phyloP scores from a whole-genome alignment of 2,888 invertebrate genomes.

The Napeogenes sylphis region DNA sequence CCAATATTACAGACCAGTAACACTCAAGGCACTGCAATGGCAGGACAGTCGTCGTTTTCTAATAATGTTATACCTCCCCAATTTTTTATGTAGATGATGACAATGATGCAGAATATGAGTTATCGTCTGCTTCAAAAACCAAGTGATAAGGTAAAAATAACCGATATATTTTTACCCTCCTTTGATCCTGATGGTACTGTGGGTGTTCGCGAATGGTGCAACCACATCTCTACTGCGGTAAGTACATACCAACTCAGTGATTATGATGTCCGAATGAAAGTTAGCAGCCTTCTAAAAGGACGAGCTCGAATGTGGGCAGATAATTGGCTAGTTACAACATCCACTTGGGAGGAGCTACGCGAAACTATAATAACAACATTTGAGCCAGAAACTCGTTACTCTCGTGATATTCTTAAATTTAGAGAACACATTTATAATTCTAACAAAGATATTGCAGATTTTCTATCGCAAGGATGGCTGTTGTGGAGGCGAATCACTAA shows the following conservation, averaged over 20 bases:
- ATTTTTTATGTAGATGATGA: constrained; percentile 33
- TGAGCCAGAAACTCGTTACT: constrained; percentile 39
- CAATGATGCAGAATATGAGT: constrained; percentile 35
- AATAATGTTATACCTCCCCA: constrained; percentile 19
- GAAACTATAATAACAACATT: constrained; percentile 26
- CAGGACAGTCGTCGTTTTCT: too few species aligned
- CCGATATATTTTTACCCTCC: constrained; percentile 34
- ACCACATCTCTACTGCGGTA: constrained; percentile 31
- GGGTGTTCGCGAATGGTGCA: constrained; percentile 35
- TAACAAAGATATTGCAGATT: constrained; percentile 36
- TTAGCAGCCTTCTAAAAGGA: constrained; percentile 34
- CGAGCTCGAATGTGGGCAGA: constrained; percentile 38
- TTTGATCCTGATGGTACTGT: constrained; percentile 36
- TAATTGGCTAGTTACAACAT: constrained; percentile 35
- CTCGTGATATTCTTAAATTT: constrained; percentile 35
- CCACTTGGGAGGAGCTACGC: constrained; percentile 34
- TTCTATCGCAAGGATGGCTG: constrained; percentile 36
- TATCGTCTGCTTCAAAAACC: constrained; percentile 26
- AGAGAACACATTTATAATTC: constrained; percentile 36
- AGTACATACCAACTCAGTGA: constrained; percentile 19
- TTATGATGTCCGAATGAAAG: constrained; percentile 38
- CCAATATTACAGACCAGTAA: too few species aligned
- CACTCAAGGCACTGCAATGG: too few species aligned
- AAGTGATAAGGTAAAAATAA: constrained; percentile 30
- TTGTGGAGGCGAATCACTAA: constrained; percentile 37